Percentiles rank a stretch among this genome's conserved stretches.
These are phyloP conservation scores for Saturnia japonica DNA, from an alignment of 2,888 invertebrate species.

Conservation along the genomic window DNA sequence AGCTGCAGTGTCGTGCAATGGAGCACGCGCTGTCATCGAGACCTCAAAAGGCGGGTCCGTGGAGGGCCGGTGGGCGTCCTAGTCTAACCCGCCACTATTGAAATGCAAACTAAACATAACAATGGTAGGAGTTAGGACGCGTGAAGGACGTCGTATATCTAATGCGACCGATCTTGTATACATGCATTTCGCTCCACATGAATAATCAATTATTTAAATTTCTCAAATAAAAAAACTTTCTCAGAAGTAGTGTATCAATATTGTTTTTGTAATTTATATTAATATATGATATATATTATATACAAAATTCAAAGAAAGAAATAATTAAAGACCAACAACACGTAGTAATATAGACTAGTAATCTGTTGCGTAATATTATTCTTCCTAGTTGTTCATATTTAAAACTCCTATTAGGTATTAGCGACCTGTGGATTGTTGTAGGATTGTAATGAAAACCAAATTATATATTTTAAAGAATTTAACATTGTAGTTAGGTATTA, in stretches of 20 bases:
- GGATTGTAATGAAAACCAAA: slow-evolving; percentile 80
- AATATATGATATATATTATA: no score
- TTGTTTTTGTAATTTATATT: slow-evolving; percentile 52
- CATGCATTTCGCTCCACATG: slow-evolving; percentile 76
- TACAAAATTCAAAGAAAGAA: slow-evolving; percentile 36
- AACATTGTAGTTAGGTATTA: slow-evolving; percentile 73
- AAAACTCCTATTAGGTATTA: slow-evolving; percentile 80
- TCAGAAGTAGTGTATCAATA: slow-evolving; percentile 53
- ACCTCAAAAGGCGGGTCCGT: slow-evolving; percentile 56
- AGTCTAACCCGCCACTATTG: slow-evolving; percentile 68
- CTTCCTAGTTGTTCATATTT: slow-evolving; percentile 79
- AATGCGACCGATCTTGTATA: slow-evolving; percentile 72
- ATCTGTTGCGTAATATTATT: slow-evolving; percentile 81
- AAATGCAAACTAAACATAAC: slow-evolving; percentile 77
- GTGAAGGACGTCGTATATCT: slow-evolving; percentile 80
- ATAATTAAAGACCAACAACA: slow-evolving; percentile 60
- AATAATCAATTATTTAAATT: slow-evolving; percentile 81
- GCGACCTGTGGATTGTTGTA: slow-evolving; percentile 77
- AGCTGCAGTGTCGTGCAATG: slow-evolving; percentile 16
- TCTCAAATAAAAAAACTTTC: slow-evolving; percentile 71
- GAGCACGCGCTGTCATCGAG: slow-evolving; percentile 48
- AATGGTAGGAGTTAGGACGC: slow-evolving; percentile 81
- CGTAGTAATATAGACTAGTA: slow-evolving; percentile 65
- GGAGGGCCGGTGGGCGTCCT: slow-evolving; percentile 65
- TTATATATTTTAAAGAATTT: slow-evolving; percentile 81